A percentile compares a stretch with the other conserved stretches of the same genome.
Evolutionary conservation across 2,888 invertebrate species (phyloP).

Genomic region (Cephalotes varians): DNA sequence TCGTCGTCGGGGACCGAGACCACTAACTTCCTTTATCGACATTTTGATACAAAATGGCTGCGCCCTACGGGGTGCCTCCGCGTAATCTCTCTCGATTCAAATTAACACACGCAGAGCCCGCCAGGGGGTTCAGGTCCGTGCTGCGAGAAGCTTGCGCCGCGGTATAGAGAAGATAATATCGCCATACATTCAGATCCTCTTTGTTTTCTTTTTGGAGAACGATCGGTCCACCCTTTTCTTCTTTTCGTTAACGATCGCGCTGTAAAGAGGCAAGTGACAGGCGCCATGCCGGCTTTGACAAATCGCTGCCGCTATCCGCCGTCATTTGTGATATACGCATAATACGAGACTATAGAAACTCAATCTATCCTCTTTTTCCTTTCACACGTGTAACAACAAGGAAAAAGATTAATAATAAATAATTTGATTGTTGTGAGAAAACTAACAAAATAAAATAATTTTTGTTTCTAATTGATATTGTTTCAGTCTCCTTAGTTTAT

Average conservation of each 20-base stretch:
- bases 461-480: background rate
- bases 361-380: conserved; percentile 53
- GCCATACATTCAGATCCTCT: conserved; percentile 72
- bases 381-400: background rate
- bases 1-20: conserved; percentile 58
- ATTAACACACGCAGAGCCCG: conserved; percentile 87
- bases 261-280: conserved; percentile 77
- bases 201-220: conserved; percentile 73
- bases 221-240: conserved; percentile 52
- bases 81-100: conserved; percentile 89
- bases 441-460: conserved; percentile 10
- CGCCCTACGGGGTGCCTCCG: conserved; percentile 85
- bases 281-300: conserved; percentile 77
- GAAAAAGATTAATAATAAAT: conserved; percentile 1
- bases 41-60: conserved; percentile 86
- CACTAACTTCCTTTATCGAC: conserved; percentile 85
- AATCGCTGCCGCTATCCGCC: conserved; percentile 74
- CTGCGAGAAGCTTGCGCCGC: conserved; percentile 79
- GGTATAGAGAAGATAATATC: conserved; percentile 83
- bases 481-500: background rate
- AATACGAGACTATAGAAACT: conserved; percentile 59
- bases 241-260: conserved; percentile 74
- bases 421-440: background rate
- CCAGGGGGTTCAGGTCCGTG: conserved; percentile 73
- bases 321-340: conserved; percentile 59